Base-by-base conservation (phyloP, 92 coral and sea anemone genomes). In the Metridium senile region DNA sequence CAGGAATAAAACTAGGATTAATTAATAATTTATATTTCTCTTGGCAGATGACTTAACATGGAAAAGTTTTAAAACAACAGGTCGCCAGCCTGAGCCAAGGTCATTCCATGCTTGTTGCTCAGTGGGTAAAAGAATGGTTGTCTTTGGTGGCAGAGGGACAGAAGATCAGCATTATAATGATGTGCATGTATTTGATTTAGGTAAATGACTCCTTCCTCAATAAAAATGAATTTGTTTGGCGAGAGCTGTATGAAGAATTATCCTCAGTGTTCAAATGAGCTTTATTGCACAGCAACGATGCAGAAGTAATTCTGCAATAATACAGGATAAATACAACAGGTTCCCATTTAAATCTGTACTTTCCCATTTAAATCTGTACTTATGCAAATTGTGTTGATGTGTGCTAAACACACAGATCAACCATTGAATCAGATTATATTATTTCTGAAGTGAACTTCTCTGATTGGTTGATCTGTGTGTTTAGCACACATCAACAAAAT, bases 11-110 rank as follows among this genome's bases (percentile, higher is more conserved):
- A n/a, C 23, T 43, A 70, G 9, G 11, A 57, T 31, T 63, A 16
- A 19, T 31, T 29, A 22, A 11, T 7, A 9, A 11, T 23, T 28
- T 65, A 39, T 28, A 17, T 62, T 17, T 61, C 9, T n/a, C 1
- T 29, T 74, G 57, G 46, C 47, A 86, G 90, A 90, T 11, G 57
- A 80, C 0, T 78, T 90, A 89, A 82, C 85, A 70, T 90, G 96
- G 96, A 74, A 84, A 33, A 64, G 75, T 34, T 59, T 77, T 3
- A 83, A 80, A 16, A 69, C 87, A 26, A 72, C 87, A 10, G 97
- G 97, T 16, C 74, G 82, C 31, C 88, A 91, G 32, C 97, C 97
- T 63, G 89, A 87, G 35, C 97, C 97, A 59, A 81, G 92, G 30
- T 91, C 92, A 80, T 91, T 91, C 62, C 97, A 91, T 77, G 67